Evolutionary conservation across 1,140 invertebrate species (phyloP), one percentile per base, ranked within the genome.

Genomic region (Plutomurus gul): DNA sequence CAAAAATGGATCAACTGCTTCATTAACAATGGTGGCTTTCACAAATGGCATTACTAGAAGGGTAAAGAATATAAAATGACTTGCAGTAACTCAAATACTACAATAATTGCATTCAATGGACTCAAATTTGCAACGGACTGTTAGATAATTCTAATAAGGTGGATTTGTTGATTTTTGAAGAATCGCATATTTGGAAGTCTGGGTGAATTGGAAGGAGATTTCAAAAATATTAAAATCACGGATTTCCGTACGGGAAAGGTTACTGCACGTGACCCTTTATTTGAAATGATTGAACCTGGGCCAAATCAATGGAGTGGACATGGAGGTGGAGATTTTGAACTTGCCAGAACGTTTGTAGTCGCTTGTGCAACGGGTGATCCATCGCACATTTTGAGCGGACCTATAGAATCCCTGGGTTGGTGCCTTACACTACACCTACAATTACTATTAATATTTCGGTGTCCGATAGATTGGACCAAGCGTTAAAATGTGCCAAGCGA

Each of bases 1-100:
- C 85, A 84, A 86, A 77, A 85, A 85, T 82, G 88, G 88, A 33
- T 82, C 87, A 8, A 88, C 87, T 10, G 86, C 85, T 25, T 85
- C 85, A 6, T 85, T 89, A n/a, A 85, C 86, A 7, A 88, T 88
- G 87, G 83, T 88, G 16, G 88, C 87, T 30, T 88, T 88, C 81
- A 88, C 87, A n/a, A 81, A 87, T 76, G 82, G 84, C 11, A 25
- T 88, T 8, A 73, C 51, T 16, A 81, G 88, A 60, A 84, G 83
- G 81, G 82, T 85, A 84, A 39, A 20, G 13, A 13, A n/a, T n/a
- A n/a, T n/a, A n/a, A n/a, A n/a, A n/a, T n/a, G n/a, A n/a, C n/a
- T n/a, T n/a, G n/a, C n/a, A n/a, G n/a, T n/a, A n/a, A n/a, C n/a
- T n/a, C n/a, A n/a, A n/a, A n/a, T n/a, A n/a, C n/a, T n/a, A n/a